Conservation (phyloP, 1,140 invertebrate species). For the Thalassaphorura encarpata region DNA sequence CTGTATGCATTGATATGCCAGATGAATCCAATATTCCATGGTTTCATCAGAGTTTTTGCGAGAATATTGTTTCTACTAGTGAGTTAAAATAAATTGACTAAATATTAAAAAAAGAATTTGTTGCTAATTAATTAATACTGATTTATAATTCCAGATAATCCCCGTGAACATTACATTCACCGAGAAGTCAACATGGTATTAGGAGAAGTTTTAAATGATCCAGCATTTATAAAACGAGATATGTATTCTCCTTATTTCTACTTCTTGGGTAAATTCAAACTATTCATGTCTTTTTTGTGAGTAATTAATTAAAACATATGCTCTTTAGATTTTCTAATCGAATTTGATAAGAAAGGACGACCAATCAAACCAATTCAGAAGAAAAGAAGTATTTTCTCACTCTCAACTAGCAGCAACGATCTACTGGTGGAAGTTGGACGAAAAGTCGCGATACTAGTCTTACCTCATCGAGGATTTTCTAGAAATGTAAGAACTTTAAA, state of each 20-base stretch:
- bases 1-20: conserved; percentile 51
- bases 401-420: conserved; percentile 33
- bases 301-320: neutral
- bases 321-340: conserved; percentile 32
- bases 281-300: neutral
- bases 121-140: neutral
- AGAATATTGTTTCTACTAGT: conserved; percentile 36
- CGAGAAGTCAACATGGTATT: conserved; percentile 22
- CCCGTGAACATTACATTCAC: too few species aligned
- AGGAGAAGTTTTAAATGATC: conserved; percentile 19
- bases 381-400: conserved; percentile 37
- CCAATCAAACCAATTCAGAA: conserved; percentile 35
- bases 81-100: conserved; percentile 4
- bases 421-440: neutral
- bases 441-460: conserved; percentile 31
- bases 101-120: neutral
- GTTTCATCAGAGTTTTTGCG: conserved; percentile 53
- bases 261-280: conserved; percentile 31
- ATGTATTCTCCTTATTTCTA: conserved; percentile 35
- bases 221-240: too few species aligned
- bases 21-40: conserved; percentile 48
- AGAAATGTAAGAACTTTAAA: conserved; percentile 25
- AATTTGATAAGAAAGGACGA: conserved; percentile 30
- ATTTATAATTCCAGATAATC: conserved; percentile 2
- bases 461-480: conserved; percentile 13